Evolutionary conservation across 1,140 invertebrate genomes (phyloP), one percentile per base, ranked within the genome.

Genomic region (Rhynchophorus ferrugineus): DNA sequence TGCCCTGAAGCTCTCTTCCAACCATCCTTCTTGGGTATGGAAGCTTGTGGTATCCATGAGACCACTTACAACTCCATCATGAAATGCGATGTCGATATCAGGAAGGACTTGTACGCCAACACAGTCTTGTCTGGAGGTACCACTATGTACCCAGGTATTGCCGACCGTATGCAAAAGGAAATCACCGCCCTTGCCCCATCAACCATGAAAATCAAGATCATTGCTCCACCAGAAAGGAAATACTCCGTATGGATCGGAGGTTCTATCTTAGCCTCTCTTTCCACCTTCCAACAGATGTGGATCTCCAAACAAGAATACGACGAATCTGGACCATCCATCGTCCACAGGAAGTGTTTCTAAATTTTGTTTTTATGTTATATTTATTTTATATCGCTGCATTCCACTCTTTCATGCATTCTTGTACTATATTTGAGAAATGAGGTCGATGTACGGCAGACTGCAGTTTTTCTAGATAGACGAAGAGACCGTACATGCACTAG

Each of bases 311-410:
- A 91, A 75, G 89, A 92, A 69, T 93, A 93, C 78, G 89, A 92
- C 75, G 90, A 93, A 72, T 91, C 86, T 70, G 90, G 90, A 65
- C 89, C 89, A 65, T 85, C 84, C 65, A 91, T 92, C 71, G 89
- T 93, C 70, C 89, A 92, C 81, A 82, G 89, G 76, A 92, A 92
- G 77, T 92, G 89, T 80, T 92, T 92, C 81, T 92, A 92, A 91
- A 70, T 69, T n/a, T 62, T 47, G 19, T 38, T 16, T 44, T 44
- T 51, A 39, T 51, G 42, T 42, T 44, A 24, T 42, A 16, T 11
- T 48, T 16, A 33, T 18, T 41, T 48, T 45, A 42, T 52, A 42
- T 49, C 21, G 22, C 45, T 21, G 48, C 61, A 62, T 62, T 59
- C 56, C 52, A 61, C 57, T 59, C 54, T 45, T 60, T 24, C 44